These are phyloP conservation scores for Heterodera filipjevi DNA, from an alignment of 2,888 invertebrate genomes.

Conservation along the genomic window DNA sequence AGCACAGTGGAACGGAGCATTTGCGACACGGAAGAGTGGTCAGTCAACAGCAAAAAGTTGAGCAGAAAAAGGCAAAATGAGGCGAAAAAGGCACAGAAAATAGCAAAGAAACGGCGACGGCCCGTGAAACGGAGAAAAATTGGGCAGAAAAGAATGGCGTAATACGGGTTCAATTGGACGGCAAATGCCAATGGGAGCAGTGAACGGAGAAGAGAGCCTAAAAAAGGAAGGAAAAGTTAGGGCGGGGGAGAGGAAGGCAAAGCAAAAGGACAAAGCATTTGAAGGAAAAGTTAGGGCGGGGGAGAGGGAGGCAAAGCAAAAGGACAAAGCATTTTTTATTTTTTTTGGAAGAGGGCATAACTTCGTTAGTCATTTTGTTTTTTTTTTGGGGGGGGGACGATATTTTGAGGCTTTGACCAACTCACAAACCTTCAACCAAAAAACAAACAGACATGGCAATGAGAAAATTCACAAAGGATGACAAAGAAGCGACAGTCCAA, in stretches of 20 bases:
- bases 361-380: constrained; percentile 14
- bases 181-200: constrained; percentile 33
- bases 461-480: constrained; percentile 50
- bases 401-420: background rate
- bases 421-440: constrained; percentile 27
- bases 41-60: constrained; percentile 33
- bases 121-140: constrained; percentile 22
- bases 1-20: constrained; percentile 45
- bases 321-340: no score
- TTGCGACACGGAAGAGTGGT: constrained; percentile 9
- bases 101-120: background rate
- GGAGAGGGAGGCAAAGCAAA: no score
- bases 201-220: constrained; percentile 32
- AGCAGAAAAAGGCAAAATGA: constrained; percentile 16
- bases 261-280: constrained; percentile 5
- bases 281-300: no score
- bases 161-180: constrained; percentile 43
- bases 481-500: constrained; percentile 52
- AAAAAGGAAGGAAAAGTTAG: constrained; percentile 15
- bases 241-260: no score
- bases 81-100: background rate
- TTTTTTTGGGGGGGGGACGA: background rate
- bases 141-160: constrained; percentile 38
- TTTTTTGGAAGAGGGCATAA: no score
- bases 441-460: constrained; percentile 35